Percentiles rank a stretch among this genome's conserved stretches.
Evolutionary conservation across 1,140 invertebrate species (phyloP).

Genomic region (Formica selysi): DNA sequence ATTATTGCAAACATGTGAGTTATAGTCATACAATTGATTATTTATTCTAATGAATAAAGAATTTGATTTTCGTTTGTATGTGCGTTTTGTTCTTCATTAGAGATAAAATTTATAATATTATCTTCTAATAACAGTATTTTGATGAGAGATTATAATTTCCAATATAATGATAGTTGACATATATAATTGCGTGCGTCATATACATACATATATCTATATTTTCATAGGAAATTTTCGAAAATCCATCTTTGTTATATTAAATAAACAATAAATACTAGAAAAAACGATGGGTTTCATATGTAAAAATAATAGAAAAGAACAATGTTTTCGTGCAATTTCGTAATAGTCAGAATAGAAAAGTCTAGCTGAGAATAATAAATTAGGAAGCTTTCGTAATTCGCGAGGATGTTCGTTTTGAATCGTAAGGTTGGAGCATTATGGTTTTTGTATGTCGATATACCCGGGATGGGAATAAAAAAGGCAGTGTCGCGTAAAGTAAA

Average conservation of each 20-base stretch:
- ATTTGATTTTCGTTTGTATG: not conserved
- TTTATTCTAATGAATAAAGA: slow-evolving; percentile 20
- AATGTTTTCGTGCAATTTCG: slow-evolving; percentile 14
- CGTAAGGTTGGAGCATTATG: not conserved
- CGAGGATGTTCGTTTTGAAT: not conserved
- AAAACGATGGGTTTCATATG: not conserved
- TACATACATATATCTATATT: not conserved
- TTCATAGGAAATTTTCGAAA: not conserved
- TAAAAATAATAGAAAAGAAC: slow-evolving; percentile 21
- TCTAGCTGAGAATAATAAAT: slow-evolving; percentile 43
- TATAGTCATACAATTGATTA: not conserved
- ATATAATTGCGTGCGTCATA: not conserved
- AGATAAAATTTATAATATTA: slow-evolving; percentile 16
- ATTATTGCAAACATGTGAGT: not conserved
- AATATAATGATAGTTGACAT: not conserved
- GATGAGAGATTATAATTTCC: slow-evolving; percentile 1
- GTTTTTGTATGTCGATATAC: not conserved
- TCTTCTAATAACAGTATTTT: not conserved
- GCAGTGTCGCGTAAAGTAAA: slow-evolving; percentile 31
- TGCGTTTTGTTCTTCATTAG: not conserved
- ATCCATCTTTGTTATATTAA: not conserved
- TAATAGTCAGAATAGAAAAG: not conserved
- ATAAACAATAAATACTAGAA: not conserved
- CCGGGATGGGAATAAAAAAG: slow-evolving; percentile 14
- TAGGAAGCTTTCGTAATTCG: slow-evolving; percentile 52